Conservation (phyloP, 2,113 vertebrate genomes). For the Corapipo altera region DNA sequence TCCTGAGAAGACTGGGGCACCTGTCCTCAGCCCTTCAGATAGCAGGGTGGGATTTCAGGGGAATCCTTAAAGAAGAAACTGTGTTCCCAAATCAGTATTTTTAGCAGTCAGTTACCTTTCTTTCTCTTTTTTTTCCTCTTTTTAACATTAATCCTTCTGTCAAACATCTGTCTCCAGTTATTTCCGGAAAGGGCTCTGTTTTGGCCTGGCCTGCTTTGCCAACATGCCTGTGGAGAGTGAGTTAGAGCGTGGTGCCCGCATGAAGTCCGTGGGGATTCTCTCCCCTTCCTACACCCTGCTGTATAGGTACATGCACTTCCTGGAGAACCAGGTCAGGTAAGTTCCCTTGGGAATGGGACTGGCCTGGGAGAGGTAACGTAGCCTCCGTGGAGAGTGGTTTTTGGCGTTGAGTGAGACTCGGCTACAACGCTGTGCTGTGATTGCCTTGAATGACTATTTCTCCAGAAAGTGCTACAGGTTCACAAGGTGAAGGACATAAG, state of each 20-base stretch:
- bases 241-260: conserved; percentile 92
- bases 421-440: background rate
- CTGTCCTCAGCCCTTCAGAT: background rate
- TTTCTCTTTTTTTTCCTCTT: background rate
- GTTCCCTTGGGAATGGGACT: conserved; percentile 31
- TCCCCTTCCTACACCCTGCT: conserved; percentile 96
- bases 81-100: background rate
- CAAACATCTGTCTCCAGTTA: conserved; percentile 77
- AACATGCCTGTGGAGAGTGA: conserved; percentile 98
- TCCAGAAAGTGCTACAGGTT: background rate
- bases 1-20: background rate
- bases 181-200: conserved; percentile 94
- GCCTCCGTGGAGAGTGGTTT: background rate
- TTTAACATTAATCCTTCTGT: background rate
- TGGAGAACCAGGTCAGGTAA: conserved; percentile 98
- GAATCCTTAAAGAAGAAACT: background rate
- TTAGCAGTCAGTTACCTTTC: background rate
- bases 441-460: background rate
- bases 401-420: background rate
- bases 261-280: conserved; percentile 98
- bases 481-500: background rate
- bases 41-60: background rate
- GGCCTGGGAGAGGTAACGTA: background rate
- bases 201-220: conserved; percentile 96
- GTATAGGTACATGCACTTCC: conserved; percentile 97